phyloP scores from a whole-genome alignment of 2,113 vertebrate genomes.

The Indicator indicator region DNA sequence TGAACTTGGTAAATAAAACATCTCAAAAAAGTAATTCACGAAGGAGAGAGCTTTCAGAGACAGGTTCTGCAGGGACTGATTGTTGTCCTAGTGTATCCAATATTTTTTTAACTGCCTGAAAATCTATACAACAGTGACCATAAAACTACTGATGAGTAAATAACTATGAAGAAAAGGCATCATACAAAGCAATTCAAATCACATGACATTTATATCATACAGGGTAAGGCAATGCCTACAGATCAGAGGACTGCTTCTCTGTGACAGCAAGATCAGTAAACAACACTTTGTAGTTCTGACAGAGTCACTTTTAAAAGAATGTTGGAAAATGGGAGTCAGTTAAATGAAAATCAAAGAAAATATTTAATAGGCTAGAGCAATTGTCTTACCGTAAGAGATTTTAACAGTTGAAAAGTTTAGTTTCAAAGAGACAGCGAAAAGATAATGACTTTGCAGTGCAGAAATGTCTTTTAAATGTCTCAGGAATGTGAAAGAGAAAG shows the following conservation, averaged over 20 bases:
- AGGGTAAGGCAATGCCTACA: background rate
- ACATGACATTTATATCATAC: background rate
- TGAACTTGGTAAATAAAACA: background rate
- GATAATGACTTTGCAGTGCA: background rate
- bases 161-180: background rate
- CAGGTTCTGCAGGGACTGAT: background rate
- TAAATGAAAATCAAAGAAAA: background rate
- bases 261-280: background rate
- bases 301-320: background rate
- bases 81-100: background rate
- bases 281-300: background rate
- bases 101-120: background rate
- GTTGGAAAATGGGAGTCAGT: background rate
- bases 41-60: background rate
- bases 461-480: background rate
- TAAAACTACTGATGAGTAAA: background rate
- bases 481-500: background rate
- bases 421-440: background rate
- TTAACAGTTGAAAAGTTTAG: background rate
- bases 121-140: background rate
- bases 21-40: background rate
- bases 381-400: background rate
- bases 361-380: background rate
- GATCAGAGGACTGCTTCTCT: background rate
- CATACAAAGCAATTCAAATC: background rate